Conservation (phyloP, 2,888 invertebrate species). For the Agonopterix heracliana region DNA sequence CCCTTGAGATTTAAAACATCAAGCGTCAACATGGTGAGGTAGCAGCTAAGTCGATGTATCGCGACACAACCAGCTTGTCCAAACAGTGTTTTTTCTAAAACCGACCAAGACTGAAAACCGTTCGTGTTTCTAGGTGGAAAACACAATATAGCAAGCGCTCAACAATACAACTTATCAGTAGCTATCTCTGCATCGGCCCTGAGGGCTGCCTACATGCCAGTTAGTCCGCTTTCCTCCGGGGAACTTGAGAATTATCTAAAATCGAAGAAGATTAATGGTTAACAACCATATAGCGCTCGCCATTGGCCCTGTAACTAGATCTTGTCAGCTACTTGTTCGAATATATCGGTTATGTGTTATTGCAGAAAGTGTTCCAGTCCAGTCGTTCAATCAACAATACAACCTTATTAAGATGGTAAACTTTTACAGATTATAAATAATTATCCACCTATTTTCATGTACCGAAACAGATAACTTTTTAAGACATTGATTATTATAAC, state of each 20-base stretch:
- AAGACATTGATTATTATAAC: no score
- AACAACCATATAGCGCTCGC: conserved; percentile 20
- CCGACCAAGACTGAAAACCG: no score
- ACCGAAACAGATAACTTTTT: no score
- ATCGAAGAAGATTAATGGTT: conserved; percentile 49
- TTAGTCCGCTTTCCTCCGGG: conserved; percentile 33
- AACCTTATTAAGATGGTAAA: no score
- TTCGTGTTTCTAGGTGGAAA: conserved; percentile 7
- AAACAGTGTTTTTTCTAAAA: no score
- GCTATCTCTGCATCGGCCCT: conserved; percentile 19
- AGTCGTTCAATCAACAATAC: no score
- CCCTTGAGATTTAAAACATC: no score
- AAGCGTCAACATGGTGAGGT: no score
- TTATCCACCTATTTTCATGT: no score
- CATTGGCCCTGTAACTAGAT: conserved; percentile 22
- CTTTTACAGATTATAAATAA: no score
- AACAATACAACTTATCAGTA: conserved; percentile 25
- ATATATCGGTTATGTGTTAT: conserved; percentile 8
- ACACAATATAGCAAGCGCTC: conserved; percentile 10
- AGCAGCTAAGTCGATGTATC: no score
- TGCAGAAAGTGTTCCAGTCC: conserved; percentile 30
- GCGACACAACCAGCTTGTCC: no score
- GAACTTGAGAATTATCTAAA: conserved; percentile 39
- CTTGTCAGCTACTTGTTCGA: conserved; percentile 26
- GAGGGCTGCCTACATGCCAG: conserved; percentile 28